Evolutionary conservation across 2,888 invertebrate genomes (phyloP), one percentile per base, ranked within the genome.

Genomic region (Caenorhabditis sinica): DNA sequence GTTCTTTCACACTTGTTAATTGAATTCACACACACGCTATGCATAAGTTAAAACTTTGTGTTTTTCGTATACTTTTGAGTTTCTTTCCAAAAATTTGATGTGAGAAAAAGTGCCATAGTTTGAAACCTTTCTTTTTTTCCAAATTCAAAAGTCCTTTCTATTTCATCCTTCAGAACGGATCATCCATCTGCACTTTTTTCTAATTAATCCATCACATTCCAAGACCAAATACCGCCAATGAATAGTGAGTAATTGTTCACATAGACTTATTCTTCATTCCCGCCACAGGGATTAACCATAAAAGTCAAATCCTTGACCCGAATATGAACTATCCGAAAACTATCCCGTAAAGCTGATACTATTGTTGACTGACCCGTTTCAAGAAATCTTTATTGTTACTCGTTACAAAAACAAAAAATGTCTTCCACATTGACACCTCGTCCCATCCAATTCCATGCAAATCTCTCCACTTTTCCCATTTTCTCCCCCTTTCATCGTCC

Each of bases 221-320:
- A 8, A 49, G 20, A n/a, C 30, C 8, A 65, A 65, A 40, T 30
- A 43, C 11, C n/a, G 6, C 45, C 15, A 45, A 13, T 45, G 40
- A 63, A 63, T 51, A 15, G 36, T 63, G 74, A 56, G 45, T 65
- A 56, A 75, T 17, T 20, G n/a, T 23, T 28, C 30, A 43, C 58
- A 58, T 28, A 66, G 56, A 58, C 45, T 53, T 58, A 56, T 43
- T 36, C 43, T 28, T 56, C 15, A 15, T 25, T 33, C 60, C 69
- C 56, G 63, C 13, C 40, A 40, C 56, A 45, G 30, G 71, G 65
- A 71, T 71, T 79, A 79, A 63, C 61, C 63, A 71, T 61, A 77
- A 69, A 61, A 65, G 43, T 71, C 58, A 63, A 79, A 79, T 71
- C 79, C 79, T 79, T 79, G 79, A 79, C 79, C 71, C 43, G 71